Evolutionary conservation across 2,113 vertebrate species (phyloP), one percentile per base, ranked within the genome.

Genomic region (Amazona guildingii): DNA sequence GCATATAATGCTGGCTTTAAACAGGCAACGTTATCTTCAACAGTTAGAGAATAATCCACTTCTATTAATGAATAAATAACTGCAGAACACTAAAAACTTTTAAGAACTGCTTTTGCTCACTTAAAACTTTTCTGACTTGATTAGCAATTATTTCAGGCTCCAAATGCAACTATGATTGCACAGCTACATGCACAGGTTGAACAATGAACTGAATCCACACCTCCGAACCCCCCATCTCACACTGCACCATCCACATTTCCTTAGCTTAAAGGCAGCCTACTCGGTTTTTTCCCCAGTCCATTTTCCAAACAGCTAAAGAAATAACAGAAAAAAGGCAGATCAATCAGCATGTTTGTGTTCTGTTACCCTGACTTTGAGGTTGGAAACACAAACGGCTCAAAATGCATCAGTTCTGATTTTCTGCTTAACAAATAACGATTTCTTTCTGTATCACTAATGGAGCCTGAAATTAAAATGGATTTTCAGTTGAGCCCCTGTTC

Each of bases 401-500:
- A 78, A 62, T 9, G 35, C 39, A 92, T 23, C 73, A 41, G 79
- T 68, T 73, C 73, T 92, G 86, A 55, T 84, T 90, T 86, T 90
- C 92, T 93, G 83, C 74, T 96, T 88, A 96, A 93, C 94, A 93
- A 94, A 90, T 88, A 96, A 93, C 44, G 87, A 95, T 96, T 96
- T 93, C 86, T 94, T 63, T 93, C 88, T 29, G 39, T 76, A 70
- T 73, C 81, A 41, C 80, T 95, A 96, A 97, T 86, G 86, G 95
- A 57, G 95, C 90, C 73, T 96, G 94, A 97, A 96, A 96, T 95
- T 55, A 86, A 93, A 95, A 97, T 96, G 73, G 96, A 96, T 96
- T 96, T 97, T 84, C 14, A 88, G 91, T 76, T 48, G 92, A 80
- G 68, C 78, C 91, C 87, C 70, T 61, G 85, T 43, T 83, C 87